Base-by-base conservation (phyloP, 2,888 invertebrate genomes). In the Ophioninae sp. region DNA sequence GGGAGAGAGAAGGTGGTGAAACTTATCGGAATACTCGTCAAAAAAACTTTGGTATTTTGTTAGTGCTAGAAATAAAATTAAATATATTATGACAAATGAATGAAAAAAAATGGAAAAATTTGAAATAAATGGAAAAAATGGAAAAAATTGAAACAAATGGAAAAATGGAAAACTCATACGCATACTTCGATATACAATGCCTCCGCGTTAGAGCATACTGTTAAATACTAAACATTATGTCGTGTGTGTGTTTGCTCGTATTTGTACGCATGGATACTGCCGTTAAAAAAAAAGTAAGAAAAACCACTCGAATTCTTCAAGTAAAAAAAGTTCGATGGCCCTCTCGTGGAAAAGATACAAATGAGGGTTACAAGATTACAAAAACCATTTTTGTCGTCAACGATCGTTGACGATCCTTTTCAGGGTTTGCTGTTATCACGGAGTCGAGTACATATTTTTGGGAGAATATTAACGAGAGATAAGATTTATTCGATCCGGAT, bases 171-270 rank as follows among this genome's bases (percentile, higher is more conserved):
- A 81, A 10, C 69, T 67, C 30, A 37, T 71, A 51, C 20, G 22
- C 30, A 37, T 72, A 10, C 41, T 71, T 58, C 30, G 63, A 61
- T 65, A 81, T 74, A 73, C 75, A 80, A 78, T 76, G 85, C 58
- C 67, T 78, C 79, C 59, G 74, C 67, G 61, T 79, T 51, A 81
- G 68, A 81, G 63, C 68, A 81, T 84, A 86, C 81, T 82, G 84
- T 20, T 79, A 81, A 87, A 87, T 87, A 88, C 86, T 87, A 87
- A 69, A 84, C 80, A 84, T 81, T 85, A n/a, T 68, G 17, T 61
- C 51, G 72, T 22, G 23, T 73, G 65, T 30, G 13, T 65, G 30
- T n/a, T 17, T 44, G 69, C 37, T 41, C 37, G 22, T 63, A 22
- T 73, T 13, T 44, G 67, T 22, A 17, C 44, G 10, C 13, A 13